phyloP scores from a whole-genome alignment of 2,888 invertebrate genomes.

The Cyclophora punctaria region DNA sequence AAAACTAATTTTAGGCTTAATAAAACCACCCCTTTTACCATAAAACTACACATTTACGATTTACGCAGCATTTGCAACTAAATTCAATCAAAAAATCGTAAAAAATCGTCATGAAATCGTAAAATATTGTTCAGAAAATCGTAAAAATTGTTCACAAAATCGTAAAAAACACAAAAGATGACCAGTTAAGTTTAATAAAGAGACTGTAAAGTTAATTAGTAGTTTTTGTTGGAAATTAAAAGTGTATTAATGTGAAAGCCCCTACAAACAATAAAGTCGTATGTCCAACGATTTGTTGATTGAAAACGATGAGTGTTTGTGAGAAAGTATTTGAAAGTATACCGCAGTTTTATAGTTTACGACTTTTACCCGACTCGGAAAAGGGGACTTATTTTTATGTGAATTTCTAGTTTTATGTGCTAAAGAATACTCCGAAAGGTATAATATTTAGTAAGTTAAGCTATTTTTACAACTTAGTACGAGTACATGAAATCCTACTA shows the following conservation, averaged over 20 bases:
- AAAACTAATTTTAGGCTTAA: neutral
- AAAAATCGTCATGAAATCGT: no score
- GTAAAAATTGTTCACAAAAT: neutral
- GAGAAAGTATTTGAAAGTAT: constrained; percentile 54
- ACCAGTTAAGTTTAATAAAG: constrained; percentile 60
- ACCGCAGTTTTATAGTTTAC: constrained; percentile 43
- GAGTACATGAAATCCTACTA: no score
- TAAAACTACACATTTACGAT: no score
- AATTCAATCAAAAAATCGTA: no score
- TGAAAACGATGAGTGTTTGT: constrained; percentile 68
- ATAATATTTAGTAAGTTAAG: no score
- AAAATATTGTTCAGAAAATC: neutral
- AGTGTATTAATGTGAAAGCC: constrained; percentile 24
- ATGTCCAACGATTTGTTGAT: constrained; percentile 57
- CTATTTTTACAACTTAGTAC: no score
- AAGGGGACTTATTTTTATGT: no score
- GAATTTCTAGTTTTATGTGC: no score
- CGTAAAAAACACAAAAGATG: constrained; percentile 11
- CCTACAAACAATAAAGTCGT: constrained; percentile 69
- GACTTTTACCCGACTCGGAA: neutral
- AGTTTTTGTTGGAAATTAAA: constrained; percentile 40
- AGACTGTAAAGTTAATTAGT: constrained; percentile 65
- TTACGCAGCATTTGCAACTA: no score
- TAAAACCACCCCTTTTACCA: neutral
- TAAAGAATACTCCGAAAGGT: no score